Percentiles rank a stretch among this genome's conserved stretches.
These are phyloP conservation scores for Lagocephalus sceleratus DNA, from an alignment of 2,797 vertebrate genomes.

Conservation along the genomic window DNA sequence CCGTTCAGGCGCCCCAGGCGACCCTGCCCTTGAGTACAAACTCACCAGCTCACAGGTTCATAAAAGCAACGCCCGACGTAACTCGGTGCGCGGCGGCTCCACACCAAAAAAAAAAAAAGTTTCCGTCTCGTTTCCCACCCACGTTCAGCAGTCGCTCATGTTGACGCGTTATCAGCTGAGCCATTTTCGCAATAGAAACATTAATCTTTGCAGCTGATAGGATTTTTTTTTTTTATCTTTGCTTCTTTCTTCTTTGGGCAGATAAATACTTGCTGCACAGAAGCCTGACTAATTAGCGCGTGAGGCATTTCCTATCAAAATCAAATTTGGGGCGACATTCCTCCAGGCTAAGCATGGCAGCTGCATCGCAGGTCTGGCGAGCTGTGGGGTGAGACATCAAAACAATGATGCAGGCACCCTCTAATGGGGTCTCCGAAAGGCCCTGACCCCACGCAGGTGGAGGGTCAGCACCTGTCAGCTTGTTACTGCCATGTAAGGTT, in stretches of 20 bases:
- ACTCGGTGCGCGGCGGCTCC: too few species aligned
- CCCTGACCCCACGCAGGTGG: conserved; percentile 40
- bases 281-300: conserved; percentile 56
- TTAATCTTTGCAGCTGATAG: not conserved
- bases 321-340: conserved; percentile 54
- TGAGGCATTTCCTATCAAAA: conserved; percentile 47
- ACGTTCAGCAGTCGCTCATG: not conserved
- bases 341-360: conserved; percentile 59
- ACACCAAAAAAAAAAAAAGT: too few species aligned
- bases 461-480: conserved; percentile 52
- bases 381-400: conserved; percentile 59
- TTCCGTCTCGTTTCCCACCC: not conserved
- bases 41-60: too few species aligned
- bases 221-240: not conserved
- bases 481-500: conserved; percentile 49
- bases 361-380: conserved; percentile 46
- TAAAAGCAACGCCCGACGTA: too few species aligned
- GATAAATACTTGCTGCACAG: conserved; percentile 13
- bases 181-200: not conserved
- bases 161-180: conserved; percentile 1
- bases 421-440: conserved; percentile 56
- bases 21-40: too few species aligned
- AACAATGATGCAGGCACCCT: conserved; percentile 55
- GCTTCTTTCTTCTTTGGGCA: conserved; percentile 2
- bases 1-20: too few species aligned